Conservation (phyloP, 2,888 invertebrate species). For the Hecatera dysodea region DNA sequence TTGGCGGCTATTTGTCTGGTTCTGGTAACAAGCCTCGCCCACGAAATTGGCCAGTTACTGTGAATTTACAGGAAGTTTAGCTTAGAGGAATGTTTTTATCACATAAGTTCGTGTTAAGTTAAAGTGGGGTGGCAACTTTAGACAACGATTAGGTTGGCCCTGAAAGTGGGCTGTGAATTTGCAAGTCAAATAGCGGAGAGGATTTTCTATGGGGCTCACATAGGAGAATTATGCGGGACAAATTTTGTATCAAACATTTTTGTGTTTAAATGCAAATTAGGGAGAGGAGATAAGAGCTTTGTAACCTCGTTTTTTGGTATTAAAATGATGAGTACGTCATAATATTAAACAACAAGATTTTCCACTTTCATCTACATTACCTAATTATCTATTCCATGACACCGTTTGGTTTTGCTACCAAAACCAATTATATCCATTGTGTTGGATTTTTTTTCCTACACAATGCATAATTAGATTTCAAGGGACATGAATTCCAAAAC, state of each 20-base stretch:
- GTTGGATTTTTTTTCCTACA: too few relatives aligned
- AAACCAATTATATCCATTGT: conserved; percentile 30
- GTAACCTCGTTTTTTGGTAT: conserved; percentile 35
- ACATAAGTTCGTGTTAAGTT: conserved; percentile 61
- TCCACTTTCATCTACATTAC: not conserved
- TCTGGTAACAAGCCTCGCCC: conserved; percentile 55
- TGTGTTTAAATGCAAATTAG: conserved; percentile 59
- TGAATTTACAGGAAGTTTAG: conserved; percentile 60
- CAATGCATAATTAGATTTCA: conserved; percentile 57
- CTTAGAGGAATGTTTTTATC: conserved; percentile 63
- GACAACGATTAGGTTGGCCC: conserved; percentile 56
- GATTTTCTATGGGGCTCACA: conserved; percentile 55
- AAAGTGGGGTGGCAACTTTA: conserved; percentile 60
- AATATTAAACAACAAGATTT: conserved; percentile 10
- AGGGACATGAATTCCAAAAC: conserved; percentile 55
- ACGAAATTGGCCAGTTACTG: conserved; percentile 62
- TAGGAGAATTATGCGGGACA: conserved; percentile 59
- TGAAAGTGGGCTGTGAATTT: conserved; percentile 55
- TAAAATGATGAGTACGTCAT: conserved; percentile 27
- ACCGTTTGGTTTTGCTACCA: not conserved
- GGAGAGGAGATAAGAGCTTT: conserved; percentile 37
- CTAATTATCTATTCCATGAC: not conserved
- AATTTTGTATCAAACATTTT: conserved; percentile 61
- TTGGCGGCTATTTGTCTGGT: conserved; percentile 50
- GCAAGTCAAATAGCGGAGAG: conserved; percentile 61